Conservation (phyloP, 2,888 invertebrate species). For the Tribolium freemani region DNA sequence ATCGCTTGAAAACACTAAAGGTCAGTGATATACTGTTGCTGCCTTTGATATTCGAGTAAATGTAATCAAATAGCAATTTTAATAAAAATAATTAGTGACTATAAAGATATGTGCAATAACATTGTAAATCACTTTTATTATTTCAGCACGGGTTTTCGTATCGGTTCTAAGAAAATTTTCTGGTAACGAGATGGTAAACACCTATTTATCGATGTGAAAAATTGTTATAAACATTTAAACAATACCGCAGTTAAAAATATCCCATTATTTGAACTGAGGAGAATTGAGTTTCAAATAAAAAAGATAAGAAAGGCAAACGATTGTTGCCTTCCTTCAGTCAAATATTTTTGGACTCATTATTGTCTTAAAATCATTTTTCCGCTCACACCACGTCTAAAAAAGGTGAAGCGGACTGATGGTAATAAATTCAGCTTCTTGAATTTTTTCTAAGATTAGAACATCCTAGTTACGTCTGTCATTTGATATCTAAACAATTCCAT, state of each 20-base stretch:
- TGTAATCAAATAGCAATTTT: constrained; percentile 6
- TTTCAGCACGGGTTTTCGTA: background rate
- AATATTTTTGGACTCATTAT: too few relatives aligned
- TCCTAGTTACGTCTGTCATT: background rate
- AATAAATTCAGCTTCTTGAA: background rate
- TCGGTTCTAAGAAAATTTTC: too few relatives aligned
- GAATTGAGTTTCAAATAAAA: too few relatives aligned
- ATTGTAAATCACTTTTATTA: background rate
- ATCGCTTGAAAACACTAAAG: constrained; percentile 5
- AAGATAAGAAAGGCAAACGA: too few relatives aligned
- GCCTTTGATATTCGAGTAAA: constrained; percentile 5
- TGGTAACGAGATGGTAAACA: too few relatives aligned
- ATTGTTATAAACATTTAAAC: too few relatives aligned
- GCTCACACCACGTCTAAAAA: too few relatives aligned
- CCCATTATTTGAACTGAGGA: too few relatives aligned
- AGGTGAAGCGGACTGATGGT: too few relatives aligned
- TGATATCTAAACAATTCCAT: background rate
- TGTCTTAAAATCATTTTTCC: background rate
- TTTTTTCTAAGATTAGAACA: background rate
- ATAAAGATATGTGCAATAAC: background rate
- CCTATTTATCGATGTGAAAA: too few relatives aligned
- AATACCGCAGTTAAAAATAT: too few relatives aligned
- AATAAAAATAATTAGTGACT: constrained; percentile 12
- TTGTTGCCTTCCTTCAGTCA: too few relatives aligned
- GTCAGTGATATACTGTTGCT: constrained; percentile 19